Evolutionary conservation across 2,797 vertebrate species (phyloP), one percentile per base, ranked within the genome.

Genomic region (Melopsittacus undulatus): DNA sequence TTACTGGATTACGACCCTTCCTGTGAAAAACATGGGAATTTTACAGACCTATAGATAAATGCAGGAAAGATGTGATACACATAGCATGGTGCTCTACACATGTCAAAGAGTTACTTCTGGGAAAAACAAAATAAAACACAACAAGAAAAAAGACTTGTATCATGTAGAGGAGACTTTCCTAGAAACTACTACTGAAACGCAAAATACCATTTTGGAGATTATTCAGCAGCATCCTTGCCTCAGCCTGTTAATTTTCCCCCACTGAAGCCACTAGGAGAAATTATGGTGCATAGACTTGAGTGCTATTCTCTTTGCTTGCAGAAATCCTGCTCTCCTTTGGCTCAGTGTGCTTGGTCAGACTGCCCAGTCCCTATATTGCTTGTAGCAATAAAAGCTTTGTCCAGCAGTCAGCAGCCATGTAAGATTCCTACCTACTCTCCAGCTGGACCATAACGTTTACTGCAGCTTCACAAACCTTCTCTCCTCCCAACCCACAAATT

Each of bases 111-210:
- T 48, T 75, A 67, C 0, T 4, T 27, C 63, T 59, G 23, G 24
- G 68, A 82, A 85, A 94, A 92, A 20, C 32, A 84, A 82, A 79
- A 32, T 63, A 70, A 95, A 95, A 85, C 9, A 26, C 52, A 84
- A 54, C 27, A 77, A 70, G 38, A 75, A 72, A 77, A 78, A 80
- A 51, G 38, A 52, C 20, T 22, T 66, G 20, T 38, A 75, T 52
- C 36, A 38, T 1, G 2, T 12, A 34, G 38, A 18, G 26, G 32
- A 93, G 68, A 63, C 23, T 21, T 80, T 68, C 56, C 56, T 62
- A 68, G 75, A 74, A 95, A 89, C 20, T n/a, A 54, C n/a, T 32
- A 48, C 3, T 43, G 42, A 89, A 92, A 87, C 24, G 27, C 27
- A 83, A 84, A 93, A 83, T 72, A 81, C 5, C 7, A 57, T 80